A percentile compares a stretch with the other conserved stretches of the same genome.
phyloP scores from a whole-genome alignment of 1,140 invertebrate species.

The Sycobia sp. region DNA sequence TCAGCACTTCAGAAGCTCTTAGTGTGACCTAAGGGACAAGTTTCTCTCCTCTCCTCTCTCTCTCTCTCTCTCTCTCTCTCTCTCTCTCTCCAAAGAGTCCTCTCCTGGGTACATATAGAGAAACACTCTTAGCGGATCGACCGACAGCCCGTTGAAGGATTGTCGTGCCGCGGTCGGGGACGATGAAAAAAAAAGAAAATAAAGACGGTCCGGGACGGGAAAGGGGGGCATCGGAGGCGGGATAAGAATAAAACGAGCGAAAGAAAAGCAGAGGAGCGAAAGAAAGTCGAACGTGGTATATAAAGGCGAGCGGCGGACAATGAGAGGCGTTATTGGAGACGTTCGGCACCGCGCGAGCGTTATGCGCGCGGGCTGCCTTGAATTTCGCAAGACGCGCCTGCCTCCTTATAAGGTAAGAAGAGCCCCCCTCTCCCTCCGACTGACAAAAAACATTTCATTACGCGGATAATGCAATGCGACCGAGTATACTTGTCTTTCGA shows the following conservation, averaged over 20 bases:
- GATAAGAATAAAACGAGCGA: not conserved
- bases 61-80: too few species aligned
- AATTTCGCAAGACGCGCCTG: constrained; percentile 20
- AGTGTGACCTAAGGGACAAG: too few species aligned
- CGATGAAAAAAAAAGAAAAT: too few species aligned
- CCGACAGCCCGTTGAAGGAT: not conserved
- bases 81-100: too few species aligned
- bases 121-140: not conserved
- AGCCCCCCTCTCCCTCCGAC: not conserved
- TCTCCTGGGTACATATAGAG: not conserved
- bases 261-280: not conserved
- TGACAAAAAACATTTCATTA: not conserved
- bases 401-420: not conserved
- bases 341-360: constrained; percentile 24
- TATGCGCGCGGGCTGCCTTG: constrained; percentile 27
- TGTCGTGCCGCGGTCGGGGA: not conserved
- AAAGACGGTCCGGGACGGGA: too few species aligned
- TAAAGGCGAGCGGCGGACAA: constrained; percentile 34
- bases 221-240: not conserved
- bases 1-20: too few species aligned
- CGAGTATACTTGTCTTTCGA: too few species aligned
- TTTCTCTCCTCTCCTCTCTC: too few species aligned
- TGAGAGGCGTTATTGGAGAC: constrained; percentile 41
- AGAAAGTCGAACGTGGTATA: not conserved
- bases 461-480: not conserved